Evolutionary conservation across 1,140 invertebrate genomes (phyloP).

Genomic region (Grapholita molesta): DNA sequence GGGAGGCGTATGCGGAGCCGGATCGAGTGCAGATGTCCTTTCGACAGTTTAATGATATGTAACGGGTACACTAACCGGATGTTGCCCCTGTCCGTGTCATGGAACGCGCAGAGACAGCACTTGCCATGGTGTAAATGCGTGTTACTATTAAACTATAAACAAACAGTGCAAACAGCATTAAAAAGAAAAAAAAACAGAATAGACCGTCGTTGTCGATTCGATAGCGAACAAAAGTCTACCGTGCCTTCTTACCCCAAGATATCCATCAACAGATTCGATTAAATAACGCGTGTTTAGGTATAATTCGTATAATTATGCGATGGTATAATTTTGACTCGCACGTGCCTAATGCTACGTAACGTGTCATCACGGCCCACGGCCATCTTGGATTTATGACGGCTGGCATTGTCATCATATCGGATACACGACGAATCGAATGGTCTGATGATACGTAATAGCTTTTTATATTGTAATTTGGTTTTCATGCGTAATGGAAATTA

Average conservation of each 20-base stretch:
- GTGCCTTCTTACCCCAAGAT: not conserved
- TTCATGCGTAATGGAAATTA: no score
- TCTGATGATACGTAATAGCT: not conserved
- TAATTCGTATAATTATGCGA: conserved; percentile 17
- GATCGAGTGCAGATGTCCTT: no score
- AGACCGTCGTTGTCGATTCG: not conserved
- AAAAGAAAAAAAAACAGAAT: not conserved
- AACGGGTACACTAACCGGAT: no score
- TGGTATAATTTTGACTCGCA: not conserved
- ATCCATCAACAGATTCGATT: conserved; percentile 11
- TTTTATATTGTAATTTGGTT: not conserved
- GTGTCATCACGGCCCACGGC: conserved; percentile 14
- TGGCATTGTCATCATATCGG: not conserved
- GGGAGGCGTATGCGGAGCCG: no score
- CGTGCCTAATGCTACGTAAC: conserved; percentile 4
- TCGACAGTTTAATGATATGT: no score
- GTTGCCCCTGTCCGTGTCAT: no score
- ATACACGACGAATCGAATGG: no score
- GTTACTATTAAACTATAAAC: no score
- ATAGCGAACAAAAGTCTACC: not conserved
- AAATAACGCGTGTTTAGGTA: conserved; percentile 16
- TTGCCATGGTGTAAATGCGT: no score
- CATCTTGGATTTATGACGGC: not conserved
- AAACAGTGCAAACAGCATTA: no score
- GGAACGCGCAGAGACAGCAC: no score